These are phyloP conservation scores for Chloebia gouldiae DNA, from an alignment of 2,113 vertebrate genomes.

Conservation along the genomic window DNA sequence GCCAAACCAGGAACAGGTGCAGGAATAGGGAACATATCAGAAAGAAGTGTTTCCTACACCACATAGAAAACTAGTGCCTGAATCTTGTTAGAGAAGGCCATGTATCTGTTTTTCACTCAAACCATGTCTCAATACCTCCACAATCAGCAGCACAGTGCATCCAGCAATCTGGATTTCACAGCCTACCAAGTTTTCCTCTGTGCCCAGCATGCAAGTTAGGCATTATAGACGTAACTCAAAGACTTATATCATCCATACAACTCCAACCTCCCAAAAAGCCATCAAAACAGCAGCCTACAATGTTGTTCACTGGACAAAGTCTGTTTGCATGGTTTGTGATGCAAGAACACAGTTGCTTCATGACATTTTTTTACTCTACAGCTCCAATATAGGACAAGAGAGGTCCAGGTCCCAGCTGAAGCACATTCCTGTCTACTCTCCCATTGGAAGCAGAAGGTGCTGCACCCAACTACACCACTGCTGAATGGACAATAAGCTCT, in stretches of 20 bases:
- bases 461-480: not conserved
- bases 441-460: not conserved
- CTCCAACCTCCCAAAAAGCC: not conserved
- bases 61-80: not conserved
- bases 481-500: not conserved
- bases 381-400: not conserved
- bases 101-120: not conserved
- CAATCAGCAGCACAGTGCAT: not conserved
- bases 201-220: not conserved
- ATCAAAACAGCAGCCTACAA: not conserved
- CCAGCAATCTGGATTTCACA: not conserved
- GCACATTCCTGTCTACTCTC: not conserved
- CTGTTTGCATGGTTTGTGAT: not conserved
- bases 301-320: fast-evolving
- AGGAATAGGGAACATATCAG: not conserved
- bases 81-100: not conserved
- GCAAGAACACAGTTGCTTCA: not conserved
- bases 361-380: not conserved
- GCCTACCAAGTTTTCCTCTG: not conserved
- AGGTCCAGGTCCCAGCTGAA: not conserved
- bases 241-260: not conserved
- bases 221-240: not conserved
- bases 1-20: not conserved
- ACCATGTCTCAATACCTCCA: not conserved
- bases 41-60: not conserved